These are phyloP conservation scores for Gopherus evgoodei DNA, from an alignment of 2,113 vertebrate genomes.

Conservation along the genomic window DNA sequence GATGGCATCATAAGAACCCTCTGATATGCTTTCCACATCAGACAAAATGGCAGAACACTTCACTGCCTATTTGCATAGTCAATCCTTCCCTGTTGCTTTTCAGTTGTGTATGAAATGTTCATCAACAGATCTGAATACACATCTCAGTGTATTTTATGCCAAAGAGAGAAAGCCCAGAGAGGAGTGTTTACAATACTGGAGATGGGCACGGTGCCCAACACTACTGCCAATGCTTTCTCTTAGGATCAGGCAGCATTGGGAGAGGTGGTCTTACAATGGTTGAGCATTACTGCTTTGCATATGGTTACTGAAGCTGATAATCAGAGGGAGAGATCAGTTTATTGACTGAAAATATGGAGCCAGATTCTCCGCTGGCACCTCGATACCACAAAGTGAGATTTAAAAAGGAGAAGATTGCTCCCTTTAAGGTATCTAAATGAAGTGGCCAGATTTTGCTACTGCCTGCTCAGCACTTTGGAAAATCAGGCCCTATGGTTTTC, in stretches of 20 bases:
- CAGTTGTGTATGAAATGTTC: not conserved
- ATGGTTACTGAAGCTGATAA: not conserved
- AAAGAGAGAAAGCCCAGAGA: not conserved
- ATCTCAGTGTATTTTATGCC: not conserved
- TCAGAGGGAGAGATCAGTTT: rapidly evolving
- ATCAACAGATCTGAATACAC: not conserved
- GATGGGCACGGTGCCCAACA: not conserved
- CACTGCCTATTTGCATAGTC: not conserved
- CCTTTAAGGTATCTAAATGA: not conserved
- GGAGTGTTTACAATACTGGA: too few relatives aligned
- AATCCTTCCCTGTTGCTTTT: not conserved
- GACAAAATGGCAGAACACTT: not conserved
- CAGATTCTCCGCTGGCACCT: not conserved
- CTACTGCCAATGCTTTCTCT: not conserved
- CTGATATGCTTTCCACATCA: not conserved
- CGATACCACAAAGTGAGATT: not conserved
- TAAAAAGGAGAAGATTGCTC: not conserved
- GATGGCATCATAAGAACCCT: rapidly evolving
- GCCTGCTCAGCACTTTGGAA: not conserved
- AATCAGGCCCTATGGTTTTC: not conserved
- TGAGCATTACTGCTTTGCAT: rapidly evolving
- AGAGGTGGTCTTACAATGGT: rapidly evolving
- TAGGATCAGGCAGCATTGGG: rapidly evolving
- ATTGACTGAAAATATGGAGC: not conserved
- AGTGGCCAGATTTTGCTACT: rapidly evolving